Base-by-base conservation (phyloP, 2,888 invertebrate genomes). In the Ephialtes manifestator region DNA sequence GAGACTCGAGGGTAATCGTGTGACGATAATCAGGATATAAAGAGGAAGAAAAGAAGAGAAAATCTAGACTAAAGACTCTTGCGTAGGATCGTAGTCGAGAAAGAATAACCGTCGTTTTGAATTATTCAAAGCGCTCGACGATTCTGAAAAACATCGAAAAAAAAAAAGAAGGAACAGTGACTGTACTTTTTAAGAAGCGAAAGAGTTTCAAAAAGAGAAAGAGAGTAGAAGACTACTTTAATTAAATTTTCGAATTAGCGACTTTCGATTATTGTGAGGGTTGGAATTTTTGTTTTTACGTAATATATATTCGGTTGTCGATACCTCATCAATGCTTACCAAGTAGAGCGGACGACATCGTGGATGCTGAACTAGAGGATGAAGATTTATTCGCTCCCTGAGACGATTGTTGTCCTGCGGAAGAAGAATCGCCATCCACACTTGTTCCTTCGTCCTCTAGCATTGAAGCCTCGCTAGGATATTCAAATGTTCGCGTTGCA, bases 401-500 rank as follows among this genome's bases (percentile, higher is more conserved):
- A 53, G 90, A 85, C 55, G 88, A 89, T 83, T 92, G 91, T 70
- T 93, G 92, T 79, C 87, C 89, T 89, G 91, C 89, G 89, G 92
- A 92, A 88, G 89, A 89, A 88, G 92, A 91, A 87, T 92, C 92
- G 72, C 93, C 92, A 81, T 93, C 93, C 55, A 92, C 91, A 84
- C 89, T 89, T 79, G 88, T 90, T 81, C 90, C 91, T 86, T 95
- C 94, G 87, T 97, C 97, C 92, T 97, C 96, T 92, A 96, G 94
- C 91, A 98, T 95, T 65, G 98, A 97, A 85, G 97, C 96, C 95
- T 99, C 99, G 82, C 98, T 98, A 76, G 98, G 98, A 94, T 99
- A 99, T 95, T 99, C 99, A 95, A 97, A 98, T 76, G 97, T 97
- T 89, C 97, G 96, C 89, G 98, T 98, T 79, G 97, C 96, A 79